Percentiles rank a stretch among this genome's conserved stretches.
phyloP scores from a whole-genome alignment of 2,113 vertebrate species.

The Hymenochirus boettgeri region DNA sequence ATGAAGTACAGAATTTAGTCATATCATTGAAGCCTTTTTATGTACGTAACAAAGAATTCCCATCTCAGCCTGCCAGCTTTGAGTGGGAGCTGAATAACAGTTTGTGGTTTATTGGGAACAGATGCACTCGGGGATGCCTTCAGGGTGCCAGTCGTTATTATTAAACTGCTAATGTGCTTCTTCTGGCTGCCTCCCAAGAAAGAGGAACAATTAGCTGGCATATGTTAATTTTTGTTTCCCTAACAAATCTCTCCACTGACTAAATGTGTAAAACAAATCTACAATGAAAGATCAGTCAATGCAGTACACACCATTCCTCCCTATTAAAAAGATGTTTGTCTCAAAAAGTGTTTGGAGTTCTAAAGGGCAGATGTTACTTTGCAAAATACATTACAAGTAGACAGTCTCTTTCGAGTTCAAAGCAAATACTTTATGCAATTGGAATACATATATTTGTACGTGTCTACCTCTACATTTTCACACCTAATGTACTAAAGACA shows the following conservation, averaged over 20 bases:
- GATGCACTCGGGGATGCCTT: constrained; percentile 81
- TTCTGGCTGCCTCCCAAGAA: constrained; percentile 83
- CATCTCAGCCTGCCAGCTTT: constrained; percentile 70
- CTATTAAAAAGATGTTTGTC: constrained; percentile 74
- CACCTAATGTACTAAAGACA: constrained; percentile 33
- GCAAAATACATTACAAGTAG: constrained; percentile 58
- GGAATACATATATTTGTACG: constrained; percentile 38
- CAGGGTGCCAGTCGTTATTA: constrained; percentile 80
- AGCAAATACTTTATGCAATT: constrained; percentile 48
- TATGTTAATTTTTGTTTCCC: constrained; percentile 89
- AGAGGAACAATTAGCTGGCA: constrained; percentile 86
- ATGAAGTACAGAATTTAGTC: constrained; percentile 69
- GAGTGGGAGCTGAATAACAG: constrained; percentile 73
- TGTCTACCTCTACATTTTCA: neutral
- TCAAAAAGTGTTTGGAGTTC: constrained; percentile 72
- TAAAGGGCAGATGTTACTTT: constrained; percentile 70
- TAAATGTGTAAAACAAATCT: constrained; percentile 84
- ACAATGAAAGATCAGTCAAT: constrained; percentile 86
- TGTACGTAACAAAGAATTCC: constrained; percentile 78
- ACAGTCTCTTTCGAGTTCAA: constrained; percentile 48
- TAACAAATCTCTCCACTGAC: constrained; percentile 85
- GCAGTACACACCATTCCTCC: constrained; percentile 74
- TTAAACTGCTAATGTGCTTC: constrained; percentile 77
- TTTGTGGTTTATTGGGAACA: constrained; percentile 83
- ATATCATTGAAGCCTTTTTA: constrained; percentile 71